Percentiles rank a stretch among this genome's conserved stretches.
Evolutionary conservation across 2,888 invertebrate species (phyloP).

Genomic region (Cataglyphis altisquamis): DNA sequence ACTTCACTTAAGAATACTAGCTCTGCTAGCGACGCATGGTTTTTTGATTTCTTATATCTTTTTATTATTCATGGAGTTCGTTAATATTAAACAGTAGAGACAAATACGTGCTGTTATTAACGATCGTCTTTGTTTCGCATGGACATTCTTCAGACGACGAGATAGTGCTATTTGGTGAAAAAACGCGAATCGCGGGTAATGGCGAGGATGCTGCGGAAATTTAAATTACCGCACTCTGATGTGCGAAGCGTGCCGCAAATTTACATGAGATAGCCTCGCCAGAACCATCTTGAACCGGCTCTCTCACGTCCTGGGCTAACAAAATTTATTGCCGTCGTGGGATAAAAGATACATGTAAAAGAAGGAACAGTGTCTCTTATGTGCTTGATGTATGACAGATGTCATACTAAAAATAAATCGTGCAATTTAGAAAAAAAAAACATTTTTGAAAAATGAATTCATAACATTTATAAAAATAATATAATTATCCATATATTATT

Average conservation of each 20-base stretch:
- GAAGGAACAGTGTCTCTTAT: neutral
- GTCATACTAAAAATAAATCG: neutral
- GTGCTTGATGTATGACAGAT: neutral
- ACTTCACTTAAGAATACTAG: neutral
- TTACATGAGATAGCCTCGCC: constrained; percentile 13
- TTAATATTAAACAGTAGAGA: constrained; percentile 56
- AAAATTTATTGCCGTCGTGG: neutral
- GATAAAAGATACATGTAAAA: neutral
- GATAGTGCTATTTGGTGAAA: constrained; percentile 5
- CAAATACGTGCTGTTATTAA: constrained; percentile 22
- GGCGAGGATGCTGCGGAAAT: constrained; percentile 20
- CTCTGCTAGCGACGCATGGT: neutral
- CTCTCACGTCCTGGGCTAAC: neutral
- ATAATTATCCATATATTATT: neutral
- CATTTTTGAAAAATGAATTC: neutral
- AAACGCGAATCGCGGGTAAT: constrained; percentile 17
- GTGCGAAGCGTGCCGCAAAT: constrained; percentile 41
- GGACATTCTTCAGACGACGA: neutral
- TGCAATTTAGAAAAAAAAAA: neutral
- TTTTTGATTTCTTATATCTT: constrained; percentile 11
- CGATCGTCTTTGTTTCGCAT: constrained; percentile 6
- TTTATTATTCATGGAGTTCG: constrained; percentile 58
- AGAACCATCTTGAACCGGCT: neutral
- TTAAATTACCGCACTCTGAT: constrained; percentile 34
- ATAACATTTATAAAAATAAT: neutral